phyloP scores from a whole-genome alignment of 2,797 vertebrate species.

The Melanotaenia maccullochi region DNA sequence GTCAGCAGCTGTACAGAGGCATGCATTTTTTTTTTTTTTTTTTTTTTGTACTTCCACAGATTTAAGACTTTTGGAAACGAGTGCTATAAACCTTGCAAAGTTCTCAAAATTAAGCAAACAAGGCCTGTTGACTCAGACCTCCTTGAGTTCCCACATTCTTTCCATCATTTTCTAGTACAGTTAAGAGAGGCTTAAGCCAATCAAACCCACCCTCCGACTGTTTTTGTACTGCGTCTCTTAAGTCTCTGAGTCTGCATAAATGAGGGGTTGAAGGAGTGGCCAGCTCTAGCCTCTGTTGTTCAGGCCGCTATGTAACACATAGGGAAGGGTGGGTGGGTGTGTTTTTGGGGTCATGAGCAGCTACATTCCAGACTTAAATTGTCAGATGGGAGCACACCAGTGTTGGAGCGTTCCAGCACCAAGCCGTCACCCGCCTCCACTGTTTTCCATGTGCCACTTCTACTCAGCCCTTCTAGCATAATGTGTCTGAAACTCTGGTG shows the following conservation, averaged over 20 bases:
- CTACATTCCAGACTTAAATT: conserved; percentile 68
- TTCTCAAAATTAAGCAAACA: conserved; percentile 75
- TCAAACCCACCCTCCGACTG: conserved; percentile 67
- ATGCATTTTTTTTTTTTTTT: conserved; percentile 18
- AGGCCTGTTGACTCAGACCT: conserved; percentile 73
- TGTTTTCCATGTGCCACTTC: conserved; percentile 37
- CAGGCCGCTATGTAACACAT: conserved; percentile 45
- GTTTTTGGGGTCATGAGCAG: conserved; percentile 74
- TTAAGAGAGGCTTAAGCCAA: conserved; percentile 79
- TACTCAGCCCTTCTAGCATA: conserved; percentile 28
- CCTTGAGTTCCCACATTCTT: conserved; percentile 72
- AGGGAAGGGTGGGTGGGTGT: conserved; percentile 22
- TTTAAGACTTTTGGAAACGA: conserved; percentile 53
- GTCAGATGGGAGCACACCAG: conserved; percentile 58
- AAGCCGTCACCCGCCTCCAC: conserved; percentile 38
- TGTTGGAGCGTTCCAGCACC: conserved; percentile 36
- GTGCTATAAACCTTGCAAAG: conserved; percentile 49
- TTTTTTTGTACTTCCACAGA: conserved; percentile 41
- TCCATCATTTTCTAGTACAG: conserved; percentile 73
- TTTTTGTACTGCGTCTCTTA: conserved; percentile 55
- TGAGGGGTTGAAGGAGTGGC: conserved; percentile 48
- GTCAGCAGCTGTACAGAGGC: conserved; percentile 51
- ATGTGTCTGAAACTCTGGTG: conserved; percentile 44
- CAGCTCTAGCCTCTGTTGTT: conserved; percentile 71
- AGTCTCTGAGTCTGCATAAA: conserved; percentile 36